These are phyloP conservation scores for Albula goreensis DNA, from an alignment of 2,113 vertebrate species.

Conservation along the genomic window DNA sequence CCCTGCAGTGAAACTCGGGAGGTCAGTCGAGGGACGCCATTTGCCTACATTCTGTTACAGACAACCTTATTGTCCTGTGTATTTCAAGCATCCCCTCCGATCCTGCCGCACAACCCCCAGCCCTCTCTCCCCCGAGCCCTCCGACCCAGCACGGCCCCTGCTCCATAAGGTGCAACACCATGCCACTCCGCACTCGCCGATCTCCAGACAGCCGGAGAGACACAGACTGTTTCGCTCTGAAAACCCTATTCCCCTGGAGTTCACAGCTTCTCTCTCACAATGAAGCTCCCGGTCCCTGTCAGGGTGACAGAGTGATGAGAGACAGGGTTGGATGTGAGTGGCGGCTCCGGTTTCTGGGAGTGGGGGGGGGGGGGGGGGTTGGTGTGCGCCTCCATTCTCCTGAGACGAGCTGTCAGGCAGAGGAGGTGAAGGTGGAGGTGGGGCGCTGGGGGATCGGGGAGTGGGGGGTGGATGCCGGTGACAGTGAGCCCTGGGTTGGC, in stretches of 20 bases:
- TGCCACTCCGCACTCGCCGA: neutral
- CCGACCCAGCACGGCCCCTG: too few species aligned
- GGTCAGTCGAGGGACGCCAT: neutral
- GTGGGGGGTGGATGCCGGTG: conserved; percentile 43
- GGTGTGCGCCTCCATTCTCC: conserved; percentile 44
- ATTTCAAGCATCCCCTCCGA: neutral
- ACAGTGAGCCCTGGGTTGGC: conserved; percentile 33
- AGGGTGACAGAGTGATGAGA: conserved; percentile 32
- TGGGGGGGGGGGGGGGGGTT: conserved; percentile 34
- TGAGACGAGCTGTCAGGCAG: conserved; percentile 52
- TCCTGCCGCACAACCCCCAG: neutral
- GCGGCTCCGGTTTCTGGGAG: conserved; percentile 30
- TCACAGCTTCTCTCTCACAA: neutral
- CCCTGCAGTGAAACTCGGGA: neutral
- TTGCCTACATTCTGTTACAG: neutral
- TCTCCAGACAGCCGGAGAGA: neutral
- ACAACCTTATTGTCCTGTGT: neutral
- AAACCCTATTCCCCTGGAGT: neutral
- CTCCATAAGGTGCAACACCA: neutral
- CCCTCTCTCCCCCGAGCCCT: too few species aligned
- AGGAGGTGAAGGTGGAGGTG: conserved; percentile 46
- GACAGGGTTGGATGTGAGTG: conserved; percentile 6
- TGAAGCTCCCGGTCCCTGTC: neutral
- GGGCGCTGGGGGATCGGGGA: conserved; percentile 2
- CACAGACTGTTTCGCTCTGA: neutral